These are phyloP conservation scores for Orientallactaga sibirica DNA, from an alignment of 2,797 vertebrate genomes.

Conservation along the genomic window DNA sequence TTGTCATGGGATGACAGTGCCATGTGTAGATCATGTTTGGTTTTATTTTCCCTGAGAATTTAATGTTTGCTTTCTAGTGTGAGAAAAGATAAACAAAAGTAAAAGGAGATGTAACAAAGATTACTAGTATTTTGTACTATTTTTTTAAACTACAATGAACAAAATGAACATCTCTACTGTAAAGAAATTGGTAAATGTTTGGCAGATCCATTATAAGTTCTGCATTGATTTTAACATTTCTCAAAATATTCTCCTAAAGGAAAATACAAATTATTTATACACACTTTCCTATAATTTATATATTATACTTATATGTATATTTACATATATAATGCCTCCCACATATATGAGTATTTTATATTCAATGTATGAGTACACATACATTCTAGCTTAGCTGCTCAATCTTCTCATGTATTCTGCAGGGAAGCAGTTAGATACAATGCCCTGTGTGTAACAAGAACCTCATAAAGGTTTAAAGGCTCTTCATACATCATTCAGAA, in stretches of 20 bases:
- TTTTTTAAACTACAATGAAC: background rate
- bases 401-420: background rate
- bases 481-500: background rate
- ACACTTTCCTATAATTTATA: background rate
- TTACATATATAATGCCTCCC: background rate
- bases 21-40: background rate
- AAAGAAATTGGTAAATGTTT: background rate
- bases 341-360: background rate
- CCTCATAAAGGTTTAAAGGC: background rate
- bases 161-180: background rate
- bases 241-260: background rate
- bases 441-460: background rate
- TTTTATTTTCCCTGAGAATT: background rate
- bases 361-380: background rate
- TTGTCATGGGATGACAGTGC: background rate
- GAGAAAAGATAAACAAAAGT: constrained; percentile 15
- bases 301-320: background rate
- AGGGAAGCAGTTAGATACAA: background rate
- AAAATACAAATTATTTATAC: background rate
- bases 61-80: constrained; percentile 5
- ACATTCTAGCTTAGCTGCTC: background rate
- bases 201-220: background rate
- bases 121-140: background rate
- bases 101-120: background rate
- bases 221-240: background rate